phyloP scores from a whole-genome alignment of 2,797 vertebrate genomes.

The Microctenopoma lineatum region DNA sequence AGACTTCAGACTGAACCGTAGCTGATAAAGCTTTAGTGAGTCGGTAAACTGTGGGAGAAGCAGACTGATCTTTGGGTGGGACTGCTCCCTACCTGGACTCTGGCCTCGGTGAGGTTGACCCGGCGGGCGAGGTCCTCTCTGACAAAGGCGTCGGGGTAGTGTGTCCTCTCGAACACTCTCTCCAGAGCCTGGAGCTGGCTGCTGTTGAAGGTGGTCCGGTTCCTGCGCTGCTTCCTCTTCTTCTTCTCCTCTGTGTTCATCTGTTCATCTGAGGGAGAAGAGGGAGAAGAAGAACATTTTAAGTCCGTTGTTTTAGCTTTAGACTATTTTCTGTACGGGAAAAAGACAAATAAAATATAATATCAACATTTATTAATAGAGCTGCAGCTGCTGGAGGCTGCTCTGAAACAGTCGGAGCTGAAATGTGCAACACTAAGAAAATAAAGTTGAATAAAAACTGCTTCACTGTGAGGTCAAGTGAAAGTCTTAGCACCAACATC shows the following conservation, averaged over 20 bases:
- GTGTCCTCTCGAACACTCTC: constrained; percentile 96
- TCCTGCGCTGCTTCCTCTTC: constrained; percentile 97
- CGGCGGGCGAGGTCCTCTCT: constrained; percentile 96
- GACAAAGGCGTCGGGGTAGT: constrained; percentile 98
- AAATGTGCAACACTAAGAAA: too few species aligned
- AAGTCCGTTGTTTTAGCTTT: background rate
- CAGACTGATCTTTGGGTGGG: too few species aligned
- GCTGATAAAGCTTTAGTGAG: background rate
- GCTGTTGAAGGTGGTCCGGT: constrained; percentile 98
- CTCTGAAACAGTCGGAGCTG: background rate
- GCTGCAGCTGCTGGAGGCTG: background rate
- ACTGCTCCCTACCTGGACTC: constrained; percentile 89
- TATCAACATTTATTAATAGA: background rate
- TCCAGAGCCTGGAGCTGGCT: constrained; percentile 97
- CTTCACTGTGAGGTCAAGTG: too few species aligned
- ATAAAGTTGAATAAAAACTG: too few species aligned
- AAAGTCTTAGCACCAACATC: too few species aligned
- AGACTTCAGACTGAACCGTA: background rate
- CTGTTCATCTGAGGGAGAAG: constrained; percentile 87
- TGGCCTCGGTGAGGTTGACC: constrained; percentile 97
- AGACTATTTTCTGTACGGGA: background rate
- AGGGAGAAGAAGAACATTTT: too few species aligned
- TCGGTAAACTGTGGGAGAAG: background rate
- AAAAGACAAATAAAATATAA: background rate
- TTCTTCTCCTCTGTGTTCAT: constrained; percentile 98